Evolutionary conservation across 2,888 invertebrate species (phyloP).

Genomic region (Corythucha ciliata): DNA sequence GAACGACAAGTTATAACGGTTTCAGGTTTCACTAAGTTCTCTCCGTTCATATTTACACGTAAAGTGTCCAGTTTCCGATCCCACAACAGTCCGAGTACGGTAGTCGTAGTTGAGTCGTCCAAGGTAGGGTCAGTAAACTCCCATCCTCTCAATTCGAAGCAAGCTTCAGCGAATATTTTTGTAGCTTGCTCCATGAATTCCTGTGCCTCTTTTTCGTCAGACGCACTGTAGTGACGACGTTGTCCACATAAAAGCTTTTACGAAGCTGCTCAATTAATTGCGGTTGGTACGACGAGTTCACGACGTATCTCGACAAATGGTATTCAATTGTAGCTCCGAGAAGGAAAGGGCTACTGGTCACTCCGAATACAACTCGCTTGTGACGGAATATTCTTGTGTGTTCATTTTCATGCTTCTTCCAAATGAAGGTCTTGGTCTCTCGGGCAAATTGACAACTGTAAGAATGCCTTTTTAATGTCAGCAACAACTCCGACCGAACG

Average conservation of each 20-base stretch:
- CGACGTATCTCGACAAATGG: constrained; percentile 10
- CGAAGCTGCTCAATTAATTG: background rate
- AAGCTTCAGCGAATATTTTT: constrained; percentile 5
- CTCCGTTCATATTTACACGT: constrained; percentile 1
- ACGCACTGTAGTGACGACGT: constrained; percentile 3
- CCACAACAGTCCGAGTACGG: constrained; percentile 23
- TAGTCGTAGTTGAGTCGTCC: background rate
- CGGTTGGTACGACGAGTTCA: background rate
- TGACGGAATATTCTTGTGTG: constrained; percentile 16
- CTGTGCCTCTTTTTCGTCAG: background rate
- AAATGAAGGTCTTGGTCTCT: constrained; percentile 36
- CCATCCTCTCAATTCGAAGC: constrained; percentile 25
- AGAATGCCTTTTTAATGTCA: constrained; percentile 35
- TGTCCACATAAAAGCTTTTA: constrained; percentile 18
- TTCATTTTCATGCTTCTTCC: constrained; percentile 27
- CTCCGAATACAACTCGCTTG: constrained; percentile 22
- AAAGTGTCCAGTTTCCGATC: constrained; percentile 18
- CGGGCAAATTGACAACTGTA: constrained; percentile 34
- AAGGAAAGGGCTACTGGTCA: constrained; percentile 24
- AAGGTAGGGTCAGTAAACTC: constrained; percentile 7
- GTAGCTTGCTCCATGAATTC: constrained; percentile 4
- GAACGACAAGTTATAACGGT: background rate
- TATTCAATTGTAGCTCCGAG: constrained; percentile 17
- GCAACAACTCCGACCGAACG: constrained; percentile 26
- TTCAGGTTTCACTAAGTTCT: constrained; percentile 13